Conservation (phyloP, 2,888 invertebrate genomes). For the Parasteatoda lunata region DNA sequence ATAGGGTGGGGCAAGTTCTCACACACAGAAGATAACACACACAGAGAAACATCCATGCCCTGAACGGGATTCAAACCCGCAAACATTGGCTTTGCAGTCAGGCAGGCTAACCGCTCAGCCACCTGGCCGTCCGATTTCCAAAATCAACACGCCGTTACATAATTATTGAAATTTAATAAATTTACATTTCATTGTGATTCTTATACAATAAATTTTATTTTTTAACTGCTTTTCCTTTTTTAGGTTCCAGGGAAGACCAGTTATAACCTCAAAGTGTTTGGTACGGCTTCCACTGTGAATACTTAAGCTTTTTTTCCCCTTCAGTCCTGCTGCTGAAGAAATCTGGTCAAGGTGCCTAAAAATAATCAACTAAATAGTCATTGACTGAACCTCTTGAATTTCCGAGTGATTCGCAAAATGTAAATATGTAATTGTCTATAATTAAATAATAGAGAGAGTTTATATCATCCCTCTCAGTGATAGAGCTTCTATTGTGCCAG, state of each 20-base stretch:
- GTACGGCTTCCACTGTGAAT: conserved; percentile 58
- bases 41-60: too few species aligned
- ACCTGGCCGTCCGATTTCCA: too few species aligned
- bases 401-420: conserved; percentile 49
- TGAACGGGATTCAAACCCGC: too few species aligned
- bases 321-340: conserved; percentile 12
- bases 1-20: too few species aligned
- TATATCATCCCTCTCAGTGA: conserved; percentile 60
- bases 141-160: too few species aligned
- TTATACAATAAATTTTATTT: too few species aligned
- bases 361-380: conserved; percentile 61
- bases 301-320: conserved; percentile 26
- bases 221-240: background rate
- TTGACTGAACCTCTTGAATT: conserved; percentile 39
- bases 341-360: conserved; percentile 49
- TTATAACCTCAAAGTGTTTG: conserved; percentile 62
- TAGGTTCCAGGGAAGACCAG: conserved; percentile 55
- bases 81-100: too few species aligned
- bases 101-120: too few species aligned
- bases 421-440: background rate
- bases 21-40: too few species aligned
- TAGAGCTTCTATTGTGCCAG: conserved; percentile 67
- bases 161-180: too few species aligned
- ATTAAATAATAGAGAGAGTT: conserved; percentile 40
- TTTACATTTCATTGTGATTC: too few species aligned